Base-by-base conservation (phyloP, 2,888 invertebrate genomes). In the Dyspetes luteomarginatus region DNA sequence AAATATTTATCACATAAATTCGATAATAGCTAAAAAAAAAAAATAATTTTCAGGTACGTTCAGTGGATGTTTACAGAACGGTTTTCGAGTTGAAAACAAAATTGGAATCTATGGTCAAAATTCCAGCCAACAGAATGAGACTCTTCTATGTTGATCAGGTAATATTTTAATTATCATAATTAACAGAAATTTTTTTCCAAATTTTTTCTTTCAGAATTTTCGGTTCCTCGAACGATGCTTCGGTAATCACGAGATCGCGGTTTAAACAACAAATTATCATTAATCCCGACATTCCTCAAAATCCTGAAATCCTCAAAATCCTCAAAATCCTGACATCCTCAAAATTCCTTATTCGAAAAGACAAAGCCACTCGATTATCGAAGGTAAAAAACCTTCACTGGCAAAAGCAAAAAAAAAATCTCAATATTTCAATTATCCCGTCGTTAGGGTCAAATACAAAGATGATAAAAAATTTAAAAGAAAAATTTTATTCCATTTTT, bases 101-200 rank as follows among this genome's bases (percentile, higher is more conserved):
- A 85, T 92, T 97, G 88, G 97, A 97, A 90, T 94, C 95, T 41
- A 94, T 97, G 89, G 95, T 97, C 67, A 96, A 97, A 71, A 95
- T 98, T 90, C 95, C 97, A 36, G 95, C 96, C 0, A 94, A 95
- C 68, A 96, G 96, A 92, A 97, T 98, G 97, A 94, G 97, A 83
- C 93, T 98, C 19, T 98, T 96, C 92, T 98, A 98, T 91, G 95
- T 97, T 7, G 98, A 98, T 91, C 96, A 97, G 92, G 96, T 92
- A 68, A 5, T 41, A 60, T 50, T 67, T 55, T 3, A n/a, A n/a
- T n/a, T n/a, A n/a, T 17, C 36, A 26, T 2, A 48, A 62, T 73
- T 19, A 3, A 19, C 60, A 52, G 28, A 50, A 52, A n/a, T 36
- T 30, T 62, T 67, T 71, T 55, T 80, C 72, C 68, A 52, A 43